Conservation (phyloP, 37 sponge, comb jelly and placozoan genomes). For the Geodia barretti region DNA sequence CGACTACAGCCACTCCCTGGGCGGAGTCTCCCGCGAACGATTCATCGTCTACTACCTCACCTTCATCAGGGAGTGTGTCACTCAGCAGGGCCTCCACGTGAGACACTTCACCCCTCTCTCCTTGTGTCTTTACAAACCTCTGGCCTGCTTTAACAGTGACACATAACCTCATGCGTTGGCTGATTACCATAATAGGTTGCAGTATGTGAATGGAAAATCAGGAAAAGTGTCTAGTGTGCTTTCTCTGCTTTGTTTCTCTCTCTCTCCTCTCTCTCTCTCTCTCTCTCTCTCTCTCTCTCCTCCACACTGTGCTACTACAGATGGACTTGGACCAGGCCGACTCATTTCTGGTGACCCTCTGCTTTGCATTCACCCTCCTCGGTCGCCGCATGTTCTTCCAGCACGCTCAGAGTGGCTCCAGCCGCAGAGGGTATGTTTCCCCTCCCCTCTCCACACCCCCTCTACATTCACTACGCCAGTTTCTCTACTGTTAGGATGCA, state of each 20-base stretch:
- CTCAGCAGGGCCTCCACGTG: slow-evolving; percentile 11
- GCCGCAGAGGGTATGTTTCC: slow-evolving; percentile 37
- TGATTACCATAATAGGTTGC: background rate
- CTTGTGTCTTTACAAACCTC: background rate
- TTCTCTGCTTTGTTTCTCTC: background rate
- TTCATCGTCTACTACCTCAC: slow-evolving; percentile 42
- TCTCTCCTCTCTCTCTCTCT: slow-evolving; percentile 10
- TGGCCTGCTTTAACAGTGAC: too few species aligned
- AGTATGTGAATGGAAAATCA: too few species aligned
- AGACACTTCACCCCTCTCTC: background rate
- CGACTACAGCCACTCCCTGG: slow-evolving; percentile 40
- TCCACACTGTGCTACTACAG: background rate
- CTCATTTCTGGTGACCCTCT: slow-evolving; percentile 61
- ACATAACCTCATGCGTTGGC: too few species aligned
- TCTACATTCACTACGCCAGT: background rate
- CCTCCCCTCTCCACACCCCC: background rate
- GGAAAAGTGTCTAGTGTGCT: too few species aligned
- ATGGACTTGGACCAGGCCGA: slow-evolving; percentile 10
- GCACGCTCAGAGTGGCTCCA: slow-evolving; percentile 48
- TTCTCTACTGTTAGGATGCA: too few species aligned
- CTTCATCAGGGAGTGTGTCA: slow-evolving; percentile 43
- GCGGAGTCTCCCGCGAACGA: slow-evolving; percentile 28
- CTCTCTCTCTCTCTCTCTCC: background rate
- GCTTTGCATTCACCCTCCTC: slow-evolving; percentile 64
- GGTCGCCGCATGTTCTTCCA: slow-evolving; percentile 67